Evolutionary conservation across 2,113 vertebrate genomes (phyloP), one percentile per base, ranked within the genome.

Genomic region (Gnathonemus longibarbis): DNA sequence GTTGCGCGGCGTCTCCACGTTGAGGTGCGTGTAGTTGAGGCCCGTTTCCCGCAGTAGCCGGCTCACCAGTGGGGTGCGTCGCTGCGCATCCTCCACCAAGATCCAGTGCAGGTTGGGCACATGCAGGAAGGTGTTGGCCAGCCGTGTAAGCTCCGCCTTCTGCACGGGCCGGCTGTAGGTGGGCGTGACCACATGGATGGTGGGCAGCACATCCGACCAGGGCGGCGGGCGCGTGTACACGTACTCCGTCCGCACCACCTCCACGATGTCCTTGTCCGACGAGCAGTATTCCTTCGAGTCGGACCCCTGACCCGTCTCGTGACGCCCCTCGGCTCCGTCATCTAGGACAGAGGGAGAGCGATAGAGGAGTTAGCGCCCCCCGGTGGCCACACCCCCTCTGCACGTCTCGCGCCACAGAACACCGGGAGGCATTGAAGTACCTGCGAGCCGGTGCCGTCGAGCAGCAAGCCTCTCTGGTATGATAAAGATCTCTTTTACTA

Each of bases 101-200:
- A 99, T 98, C 98, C 98, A 99, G 96, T 99, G 98, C 91, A 99
- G 95, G 94, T 99, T 99, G 89, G 98, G 96, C 0, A 99, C 97
- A 0, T 99, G 98, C 91, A 99, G 96, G 91, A 99, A 96, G 0
- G 98, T 99, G 96, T 99, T 99, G 85, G 98, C 97, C 92, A 99
- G 91, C 48, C 98, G 95, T 0, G 98, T 99, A 88, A 99, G 96
- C 96, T 99, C 98, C 0, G 98, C 98, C 94, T 99, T 99, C 95
- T 99, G 98, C 49, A 99, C 98, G 0, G 98, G 98, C 5, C 98
- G 96, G 91, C 98, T 99, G 93, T 99, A 99, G 17, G 98, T 99
- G 83, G 98, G 98, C 0, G 98, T 99, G 94, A 99, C 96, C 92
- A 99, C 96, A 77, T 99, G 98, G 95, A 99, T 99, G 92, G 98